A percentile compares a stretch with the other conserved stretches of the same genome.
Conservation (phyloP, 2,797 vertebrate species). For the Valencia hispanica region DNA sequence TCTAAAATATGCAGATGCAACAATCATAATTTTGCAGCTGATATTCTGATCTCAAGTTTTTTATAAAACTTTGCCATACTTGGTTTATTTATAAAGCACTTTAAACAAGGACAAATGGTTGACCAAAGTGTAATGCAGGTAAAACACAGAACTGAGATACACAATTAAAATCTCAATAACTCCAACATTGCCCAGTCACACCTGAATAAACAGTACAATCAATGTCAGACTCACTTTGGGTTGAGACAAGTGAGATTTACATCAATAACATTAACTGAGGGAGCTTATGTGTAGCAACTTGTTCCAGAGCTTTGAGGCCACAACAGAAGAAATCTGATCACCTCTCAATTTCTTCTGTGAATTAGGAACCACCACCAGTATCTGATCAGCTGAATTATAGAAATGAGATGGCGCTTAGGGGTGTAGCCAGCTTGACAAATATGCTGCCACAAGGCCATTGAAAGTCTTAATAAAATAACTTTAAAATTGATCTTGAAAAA, state of each 20-base stretch:
- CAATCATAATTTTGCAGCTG: neutral
- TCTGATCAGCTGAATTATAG: neutral
- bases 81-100: neutral
- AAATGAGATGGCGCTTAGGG: neutral
- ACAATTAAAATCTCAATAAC: neutral
- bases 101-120: neutral
- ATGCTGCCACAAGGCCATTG: neutral
- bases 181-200: neutral
- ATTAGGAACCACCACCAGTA: neutral
- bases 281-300: neutral
- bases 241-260: neutral
- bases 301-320: neutral
- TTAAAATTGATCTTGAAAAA: neutral
- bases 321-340: neutral
- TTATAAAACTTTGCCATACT: neutral
- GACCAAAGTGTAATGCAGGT: neutral
- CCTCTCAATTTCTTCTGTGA: neutral
- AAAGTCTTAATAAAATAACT: neutral
- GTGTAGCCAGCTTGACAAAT: neutral
- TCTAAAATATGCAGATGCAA: neutral
- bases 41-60: neutral
- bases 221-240: neutral
- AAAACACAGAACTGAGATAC: neutral
- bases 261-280: neutral
- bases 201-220: neutral